These are phyloP conservation scores for Leuciscus idus DNA, from an alignment of 2,113 vertebrate species.

Conservation along the genomic window DNA sequence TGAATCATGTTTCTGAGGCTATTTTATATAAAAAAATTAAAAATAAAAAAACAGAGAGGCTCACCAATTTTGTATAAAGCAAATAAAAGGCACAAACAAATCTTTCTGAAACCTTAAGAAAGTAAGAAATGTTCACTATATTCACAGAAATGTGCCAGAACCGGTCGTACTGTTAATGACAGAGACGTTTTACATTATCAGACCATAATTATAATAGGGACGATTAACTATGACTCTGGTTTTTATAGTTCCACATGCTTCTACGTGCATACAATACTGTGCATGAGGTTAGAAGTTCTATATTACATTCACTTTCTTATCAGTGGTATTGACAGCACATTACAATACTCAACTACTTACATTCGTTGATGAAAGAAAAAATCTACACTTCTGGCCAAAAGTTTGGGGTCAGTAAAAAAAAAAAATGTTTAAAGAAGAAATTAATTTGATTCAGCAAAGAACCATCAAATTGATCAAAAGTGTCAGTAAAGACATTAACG, in stretches of 20 bases:
- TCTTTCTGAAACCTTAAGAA: not conserved
- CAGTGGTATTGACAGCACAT: slow-evolving; percentile 43
- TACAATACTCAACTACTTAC: slow-evolving; percentile 58
- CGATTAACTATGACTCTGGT: not conserved
- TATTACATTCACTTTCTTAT: slow-evolving; percentile 67
- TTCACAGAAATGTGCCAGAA: slow-evolving; percentile 17
- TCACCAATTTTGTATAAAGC: not conserved
- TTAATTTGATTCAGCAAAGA: not conserved
- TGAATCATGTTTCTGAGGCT: not conserved
- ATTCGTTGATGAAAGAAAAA: slow-evolving; percentile 56
- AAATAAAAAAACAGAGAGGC: no score
- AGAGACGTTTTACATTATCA: not conserved
- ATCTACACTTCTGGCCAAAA: not conserved
- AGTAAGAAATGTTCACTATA: not conserved
- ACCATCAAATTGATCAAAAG: not conserved
- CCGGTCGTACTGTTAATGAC: not conserved
- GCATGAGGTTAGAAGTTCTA: not conserved
- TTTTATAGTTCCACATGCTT: not conserved
- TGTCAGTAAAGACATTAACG: not conserved
- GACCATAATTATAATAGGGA: not conserved
- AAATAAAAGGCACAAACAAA: not conserved
- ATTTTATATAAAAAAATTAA: not conserved
- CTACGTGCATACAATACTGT: not conserved
- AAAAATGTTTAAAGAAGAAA: not conserved
- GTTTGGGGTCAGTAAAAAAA: not conserved